phyloP scores from a whole-genome alignment of 2,888 invertebrate genomes.

The Drosophila nigricruria region DNA sequence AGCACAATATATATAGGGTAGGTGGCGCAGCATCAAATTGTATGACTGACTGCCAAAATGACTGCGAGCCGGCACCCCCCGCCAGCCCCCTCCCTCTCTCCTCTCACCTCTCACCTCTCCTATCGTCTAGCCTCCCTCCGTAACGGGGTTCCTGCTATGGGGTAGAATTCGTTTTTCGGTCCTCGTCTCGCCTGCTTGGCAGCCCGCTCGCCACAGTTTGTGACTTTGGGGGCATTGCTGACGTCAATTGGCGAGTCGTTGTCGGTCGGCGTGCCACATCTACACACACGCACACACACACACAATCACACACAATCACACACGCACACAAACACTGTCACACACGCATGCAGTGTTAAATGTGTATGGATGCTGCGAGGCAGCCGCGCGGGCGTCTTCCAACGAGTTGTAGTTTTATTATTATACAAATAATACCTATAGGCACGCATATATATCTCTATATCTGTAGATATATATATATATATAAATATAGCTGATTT shows the following conservation, averaged over 20 bases:
- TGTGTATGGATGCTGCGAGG: slow-evolving; percentile 25
- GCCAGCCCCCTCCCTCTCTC: not conserved
- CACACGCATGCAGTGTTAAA: slow-evolving; percentile 1
- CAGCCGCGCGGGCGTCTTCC: slow-evolving; percentile 74
- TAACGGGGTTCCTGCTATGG: slow-evolving; percentile 13
- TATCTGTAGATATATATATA: slow-evolving; percentile 10
- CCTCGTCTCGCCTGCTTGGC: slow-evolving; percentile 63
- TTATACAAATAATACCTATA: slow-evolving; percentile 65
- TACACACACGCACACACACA: slow-evolving; percentile 37
- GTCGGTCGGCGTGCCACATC: slow-evolving; percentile 81
- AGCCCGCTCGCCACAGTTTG: slow-evolving; percentile 70
- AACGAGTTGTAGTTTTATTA: slow-evolving; percentile 54
- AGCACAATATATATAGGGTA: slow-evolving; percentile 26
- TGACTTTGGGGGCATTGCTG: slow-evolving; percentile 85
- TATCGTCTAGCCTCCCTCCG: not conserved
- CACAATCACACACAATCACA: slow-evolving; percentile 4
- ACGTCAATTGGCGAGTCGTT: slow-evolving; percentile 84
- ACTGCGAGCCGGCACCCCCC: slow-evolving; percentile 34
- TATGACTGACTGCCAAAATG: slow-evolving; percentile 81
- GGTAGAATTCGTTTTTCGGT: slow-evolving; percentile 24
- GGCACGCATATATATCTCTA: slow-evolving; percentile 38
- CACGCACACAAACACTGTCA: slow-evolving; percentile 9
- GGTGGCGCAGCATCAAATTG: slow-evolving; percentile 65
- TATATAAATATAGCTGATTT: slow-evolving; percentile 12
- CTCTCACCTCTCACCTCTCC: not conserved